Conservation (phyloP, 2,797 vertebrate genomes). For the Lemur catta region DNA sequence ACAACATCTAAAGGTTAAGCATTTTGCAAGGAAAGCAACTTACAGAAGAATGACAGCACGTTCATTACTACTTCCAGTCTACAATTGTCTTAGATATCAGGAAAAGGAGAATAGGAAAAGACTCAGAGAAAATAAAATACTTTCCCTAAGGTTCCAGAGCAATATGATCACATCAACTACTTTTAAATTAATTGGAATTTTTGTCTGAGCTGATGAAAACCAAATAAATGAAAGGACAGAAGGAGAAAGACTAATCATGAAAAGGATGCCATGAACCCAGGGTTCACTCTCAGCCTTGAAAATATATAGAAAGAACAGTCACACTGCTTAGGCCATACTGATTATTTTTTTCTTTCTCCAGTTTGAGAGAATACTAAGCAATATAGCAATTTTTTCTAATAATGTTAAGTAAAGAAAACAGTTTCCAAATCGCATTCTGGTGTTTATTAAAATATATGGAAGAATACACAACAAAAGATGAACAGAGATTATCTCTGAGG, state of each 20-base stretch:
- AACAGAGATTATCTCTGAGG: neutral
- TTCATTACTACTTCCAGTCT: neutral
- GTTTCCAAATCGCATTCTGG: neutral
- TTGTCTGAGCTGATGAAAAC: neutral
- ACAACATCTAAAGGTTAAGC: neutral
- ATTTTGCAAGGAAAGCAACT: slow-evolving; percentile 31
- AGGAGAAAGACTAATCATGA: neutral
- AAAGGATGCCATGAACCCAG: neutral
- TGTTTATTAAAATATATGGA: slow-evolving; percentile 3
- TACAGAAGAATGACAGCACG: neutral
- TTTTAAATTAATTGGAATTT: neutral
- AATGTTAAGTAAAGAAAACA: slow-evolving; percentile 16
- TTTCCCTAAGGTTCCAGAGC: neutral
- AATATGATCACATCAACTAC: neutral
- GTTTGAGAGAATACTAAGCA: slow-evolving; percentile 10
- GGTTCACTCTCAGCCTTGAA: neutral
- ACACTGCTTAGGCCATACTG: neutral
- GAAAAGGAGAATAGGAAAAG: neutral
- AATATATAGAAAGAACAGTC: neutral
- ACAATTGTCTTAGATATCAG: neutral
- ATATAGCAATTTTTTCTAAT: neutral
- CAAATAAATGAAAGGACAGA: neutral
- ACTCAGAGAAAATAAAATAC: neutral
- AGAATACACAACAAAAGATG: neutral
- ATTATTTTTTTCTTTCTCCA: slow-evolving; percentile 16